A percentile compares a stretch with the other conserved stretches of the same genome.
These are phyloP conservation scores for Conger conger DNA, from an alignment of 2,113 vertebrate species.

Conservation along the genomic window DNA sequence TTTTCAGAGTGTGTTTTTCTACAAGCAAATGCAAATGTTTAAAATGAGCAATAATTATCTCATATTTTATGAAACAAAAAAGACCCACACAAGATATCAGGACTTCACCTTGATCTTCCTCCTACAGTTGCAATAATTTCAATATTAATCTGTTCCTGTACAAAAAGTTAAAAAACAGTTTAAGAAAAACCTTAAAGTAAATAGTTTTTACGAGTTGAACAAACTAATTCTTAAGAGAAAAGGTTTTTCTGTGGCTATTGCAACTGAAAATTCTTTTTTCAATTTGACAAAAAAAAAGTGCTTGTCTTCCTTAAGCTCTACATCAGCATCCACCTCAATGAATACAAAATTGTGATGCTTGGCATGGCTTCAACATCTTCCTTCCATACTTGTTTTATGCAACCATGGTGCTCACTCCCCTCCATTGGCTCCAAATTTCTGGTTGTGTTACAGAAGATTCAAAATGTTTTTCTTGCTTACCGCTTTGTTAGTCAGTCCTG, in stretches of 20 bases:
- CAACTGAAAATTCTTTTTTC: background rate
- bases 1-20: conserved; percentile 61
- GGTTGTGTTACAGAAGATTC: background rate
- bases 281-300: no score
- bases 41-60: background rate
- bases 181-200: background rate
- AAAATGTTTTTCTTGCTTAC: background rate
- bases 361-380: background rate
- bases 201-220: background rate
- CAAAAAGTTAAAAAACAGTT: background rate
- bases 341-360: background rate
- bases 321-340: background rate
- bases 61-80: background rate
- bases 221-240: background rate
- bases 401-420: background rate
- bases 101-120: background rate
- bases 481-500: background rate
- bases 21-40: conserved; percentile 15
- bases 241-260: no score
- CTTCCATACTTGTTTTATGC: background rate
- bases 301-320: background rate
- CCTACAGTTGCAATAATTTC: background rate
- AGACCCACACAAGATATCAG: background rate
- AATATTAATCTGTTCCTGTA: background rate
- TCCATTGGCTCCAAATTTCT: background rate